Evolutionary conservation across 2,888 invertebrate species (phyloP).

Genomic region (Dendrolimus houi): DNA sequence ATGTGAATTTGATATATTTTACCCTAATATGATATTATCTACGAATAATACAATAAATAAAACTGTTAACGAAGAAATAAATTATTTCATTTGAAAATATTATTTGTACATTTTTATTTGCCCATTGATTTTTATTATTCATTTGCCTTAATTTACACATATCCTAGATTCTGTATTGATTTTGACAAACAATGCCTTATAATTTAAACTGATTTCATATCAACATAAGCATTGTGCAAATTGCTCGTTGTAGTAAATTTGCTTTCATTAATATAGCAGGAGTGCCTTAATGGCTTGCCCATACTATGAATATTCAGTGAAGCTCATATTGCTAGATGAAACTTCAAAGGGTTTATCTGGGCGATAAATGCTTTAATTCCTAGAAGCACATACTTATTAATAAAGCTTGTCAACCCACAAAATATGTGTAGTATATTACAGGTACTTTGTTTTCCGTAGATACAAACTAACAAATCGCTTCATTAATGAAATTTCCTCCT

Average conservation of each 20-base stretch:
- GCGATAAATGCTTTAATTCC: conserved; percentile 39
- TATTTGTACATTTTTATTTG: too few species aligned
- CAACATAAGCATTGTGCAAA: not conserved
- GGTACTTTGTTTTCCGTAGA: too few species aligned
- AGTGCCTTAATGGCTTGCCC: conserved; percentile 39
- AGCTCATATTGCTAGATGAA: conserved; percentile 39
- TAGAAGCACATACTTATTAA: conserved; percentile 27
- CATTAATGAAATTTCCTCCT: too few species aligned
- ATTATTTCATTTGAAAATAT: too few species aligned
- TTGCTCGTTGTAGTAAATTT: conserved; percentile 26
- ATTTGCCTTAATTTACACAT: too few species aligned
- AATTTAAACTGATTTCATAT: not conserved
- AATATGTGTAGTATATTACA: not conserved
- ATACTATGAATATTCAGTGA: conserved; percentile 48
- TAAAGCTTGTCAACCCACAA: conserved; percentile 13
- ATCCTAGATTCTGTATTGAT: too few species aligned
- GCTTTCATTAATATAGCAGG: conserved; percentile 38
- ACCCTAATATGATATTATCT: too few species aligned
- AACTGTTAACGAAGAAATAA: too few species aligned
- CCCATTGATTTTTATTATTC: too few species aligned
- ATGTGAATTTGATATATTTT: too few species aligned
- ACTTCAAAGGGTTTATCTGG: conserved; percentile 46
- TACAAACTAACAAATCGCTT: too few species aligned
- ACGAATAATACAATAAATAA: too few species aligned
- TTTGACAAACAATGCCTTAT: not conserved